Evolutionary conservation across 23 tunicate genomes (phyloP), one percentile per base, ranked within the genome.

Genomic region (Aplidium turbinatum): DNA sequence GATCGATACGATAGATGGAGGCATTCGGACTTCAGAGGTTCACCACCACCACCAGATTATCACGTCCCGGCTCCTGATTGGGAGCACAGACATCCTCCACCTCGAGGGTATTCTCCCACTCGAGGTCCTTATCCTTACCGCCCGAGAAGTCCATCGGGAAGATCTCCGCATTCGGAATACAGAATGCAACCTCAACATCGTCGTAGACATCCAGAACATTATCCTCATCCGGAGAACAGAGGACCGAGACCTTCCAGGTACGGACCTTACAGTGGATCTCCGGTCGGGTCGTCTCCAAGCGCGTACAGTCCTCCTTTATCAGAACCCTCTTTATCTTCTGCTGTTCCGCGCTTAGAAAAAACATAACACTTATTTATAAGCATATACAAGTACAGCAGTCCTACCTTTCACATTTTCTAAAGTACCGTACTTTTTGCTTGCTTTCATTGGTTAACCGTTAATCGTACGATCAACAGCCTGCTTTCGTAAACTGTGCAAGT

Each of bases 241-340:
- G 60, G 60, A 18, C 6, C 65, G 1, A 45, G 72, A 31, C 22
- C 65, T 24, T 40, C 77, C 23, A 58, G 73, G 27, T 76, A 76
- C 24, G 52, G 33, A 6, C 75, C 34, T 33, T 81, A 81, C 47
- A 73, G 79, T 13, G 79, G 58, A 28, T 72, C 78, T 31, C 79
- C 87, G 1, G 39, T 64, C 29, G 28, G 74, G 11, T 13, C n/a
- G 31, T 78, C 83, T 6, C 83, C 78, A 1, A 39, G 60, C 2
- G 58, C 58, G 3, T 81, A 70, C 57, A 81, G 87, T 57, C 87
- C 87, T 1, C 68, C 87, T 21, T 45, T 33, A 22, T 54, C 78
- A 1, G 79, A 81, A 33, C 57, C 38, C 19, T 42, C 70, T 27
- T 4, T 69, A 31, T 51, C 50, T 18, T 28, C 75, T 5, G 78